These are phyloP conservation scores for Mycetomoellerius zeteki DNA, from an alignment of 1,140 invertebrate species.

Conservation along the genomic window DNA sequence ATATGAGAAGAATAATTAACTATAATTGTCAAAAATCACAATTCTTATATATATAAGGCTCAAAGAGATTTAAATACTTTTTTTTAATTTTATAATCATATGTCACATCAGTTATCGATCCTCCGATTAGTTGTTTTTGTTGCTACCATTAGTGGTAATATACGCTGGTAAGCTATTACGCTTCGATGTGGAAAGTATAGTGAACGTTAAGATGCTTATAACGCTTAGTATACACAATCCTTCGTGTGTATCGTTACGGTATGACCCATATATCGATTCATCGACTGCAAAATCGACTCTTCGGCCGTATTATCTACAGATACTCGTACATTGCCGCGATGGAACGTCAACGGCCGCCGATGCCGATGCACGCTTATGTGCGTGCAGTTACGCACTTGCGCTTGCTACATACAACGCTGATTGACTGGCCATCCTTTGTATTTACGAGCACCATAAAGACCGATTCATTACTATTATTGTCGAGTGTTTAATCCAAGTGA, in stretches of 20 bases:
- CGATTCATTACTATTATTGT: conserved; percentile 24
- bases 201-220: background rate
- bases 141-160: background rate
- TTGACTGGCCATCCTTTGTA: conserved; percentile 36
- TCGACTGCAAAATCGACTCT: conserved; percentile 41
- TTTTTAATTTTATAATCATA: background rate
- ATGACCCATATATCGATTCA: conserved; percentile 46
- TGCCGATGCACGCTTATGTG: background rate
- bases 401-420: background rate
- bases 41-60: no score
- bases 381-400: background rate
- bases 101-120: background rate
- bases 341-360: background rate
- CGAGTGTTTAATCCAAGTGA: conserved; percentile 19
- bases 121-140: background rate
- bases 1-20: no score
- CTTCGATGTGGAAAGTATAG: background rate
- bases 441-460: conserved; percentile 37
- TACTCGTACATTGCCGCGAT: conserved; percentile 30
- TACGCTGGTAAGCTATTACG: background rate
- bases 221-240: background rate
- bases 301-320: conserved; percentile 9
- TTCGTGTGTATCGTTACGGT: background rate
- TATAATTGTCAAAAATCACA: no score
- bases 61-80: background rate